Conservation (phyloP, 1,140 invertebrate genomes). For the Caenorhabditis brenneri region DNA sequence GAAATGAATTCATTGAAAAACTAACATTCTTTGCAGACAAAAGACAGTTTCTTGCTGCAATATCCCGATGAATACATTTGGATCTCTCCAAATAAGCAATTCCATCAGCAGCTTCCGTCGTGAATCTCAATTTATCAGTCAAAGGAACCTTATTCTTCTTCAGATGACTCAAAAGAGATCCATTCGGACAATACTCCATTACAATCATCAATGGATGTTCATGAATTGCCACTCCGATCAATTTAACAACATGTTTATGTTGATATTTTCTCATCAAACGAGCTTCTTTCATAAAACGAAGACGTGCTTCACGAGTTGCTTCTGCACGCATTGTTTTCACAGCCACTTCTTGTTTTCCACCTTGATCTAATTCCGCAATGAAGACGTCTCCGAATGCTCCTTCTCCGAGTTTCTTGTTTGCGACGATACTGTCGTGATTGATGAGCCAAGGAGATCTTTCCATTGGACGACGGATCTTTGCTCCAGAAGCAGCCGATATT, state of each 20-base stretch:
- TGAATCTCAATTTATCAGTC: conserved; percentile 59
- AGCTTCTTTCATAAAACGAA: conserved; percentile 59
- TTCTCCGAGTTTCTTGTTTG: conserved; percentile 63
- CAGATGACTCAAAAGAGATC: conserved; percentile 15
- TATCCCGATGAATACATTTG: conserved; percentile 88
- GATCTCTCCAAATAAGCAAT: conserved; percentile 51
- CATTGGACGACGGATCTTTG: conserved; percentile 49
- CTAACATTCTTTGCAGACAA: conserved; percentile 82
- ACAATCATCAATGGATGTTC: conserved; percentile 71
- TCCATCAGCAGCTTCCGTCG: conserved; percentile 49
- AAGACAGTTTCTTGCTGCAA: conserved; percentile 91
- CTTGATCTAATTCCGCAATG: conserved; percentile 49
- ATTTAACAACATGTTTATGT: conserved; percentile 72
- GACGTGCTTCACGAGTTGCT: conserved; percentile 54
- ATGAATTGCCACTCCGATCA: conserved; percentile 72
- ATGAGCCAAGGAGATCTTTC: conserved; percentile 62
- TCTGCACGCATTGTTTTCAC: conserved; percentile 56
- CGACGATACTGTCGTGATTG: conserved; percentile 61
- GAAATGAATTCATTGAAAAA: background rate
- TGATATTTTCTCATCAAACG: conserved; percentile 49
- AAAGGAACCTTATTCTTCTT: conserved; percentile 20
- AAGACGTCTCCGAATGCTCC: conserved; percentile 56
- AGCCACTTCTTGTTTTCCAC: conserved; percentile 52
- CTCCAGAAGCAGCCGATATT: conserved; percentile 35
- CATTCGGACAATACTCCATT: conserved; percentile 51